Conservation (phyloP, 2,113 vertebrate genomes). For the Octodon degus region DNA sequence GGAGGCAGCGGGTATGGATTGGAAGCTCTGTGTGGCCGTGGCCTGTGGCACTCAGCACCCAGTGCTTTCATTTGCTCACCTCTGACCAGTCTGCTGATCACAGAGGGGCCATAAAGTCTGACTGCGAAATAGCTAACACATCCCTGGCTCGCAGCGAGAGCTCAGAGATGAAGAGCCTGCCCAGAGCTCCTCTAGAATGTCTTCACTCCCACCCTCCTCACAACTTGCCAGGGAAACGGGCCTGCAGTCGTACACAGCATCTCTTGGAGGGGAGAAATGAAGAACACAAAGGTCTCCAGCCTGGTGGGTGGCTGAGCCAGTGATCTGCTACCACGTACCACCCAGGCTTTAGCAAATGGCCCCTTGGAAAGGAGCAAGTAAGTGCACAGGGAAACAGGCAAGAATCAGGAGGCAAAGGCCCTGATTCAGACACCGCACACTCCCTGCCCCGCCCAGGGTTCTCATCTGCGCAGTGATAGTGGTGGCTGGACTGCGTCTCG, state of each 20-base stretch:
- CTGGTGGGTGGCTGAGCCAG: neutral
- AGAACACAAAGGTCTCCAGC: neutral
- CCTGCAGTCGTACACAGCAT: neutral
- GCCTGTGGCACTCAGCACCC: neutral
- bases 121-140: neutral
- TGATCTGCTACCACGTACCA: neutral
- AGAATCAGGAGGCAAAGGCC: neutral
- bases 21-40: neutral
- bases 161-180: neutral
- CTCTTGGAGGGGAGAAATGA: neutral
- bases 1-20: neutral
- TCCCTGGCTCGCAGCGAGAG: neutral
- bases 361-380: neutral
- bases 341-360: neutral
- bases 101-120: neutral
- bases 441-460: accelerated
- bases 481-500: neutral
- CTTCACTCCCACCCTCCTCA: neutral
- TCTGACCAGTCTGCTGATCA: neutral
- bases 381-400: neutral
- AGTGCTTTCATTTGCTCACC: neutral
- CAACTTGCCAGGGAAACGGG: neutral
- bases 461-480: neutral
- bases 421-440: neutral
- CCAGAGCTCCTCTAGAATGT: neutral